Base-by-base conservation (phyloP, 2,113 vertebrate species). In the Plecotus auritus region DNA sequence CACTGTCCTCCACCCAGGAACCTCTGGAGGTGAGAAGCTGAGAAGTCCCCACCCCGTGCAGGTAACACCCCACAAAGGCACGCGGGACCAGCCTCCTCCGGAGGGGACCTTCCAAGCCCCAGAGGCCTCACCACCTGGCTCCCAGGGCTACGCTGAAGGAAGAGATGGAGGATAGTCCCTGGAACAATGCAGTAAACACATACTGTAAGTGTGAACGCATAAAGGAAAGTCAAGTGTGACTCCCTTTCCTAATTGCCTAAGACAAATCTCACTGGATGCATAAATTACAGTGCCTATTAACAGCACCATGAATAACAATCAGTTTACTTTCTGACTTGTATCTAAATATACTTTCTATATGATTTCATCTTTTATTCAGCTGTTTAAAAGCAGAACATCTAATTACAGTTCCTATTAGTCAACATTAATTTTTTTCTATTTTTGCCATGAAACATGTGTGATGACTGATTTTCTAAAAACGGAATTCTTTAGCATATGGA, bases 351-450 rank as follows among this genome's bases (percentile, higher is more conserved):
- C 97, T 98, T 98, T 98, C 98, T 98, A 98, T 98, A 99, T 98
- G 98, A 99, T 98, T 98, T 98, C 98, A 99, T 99, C 98, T 99
- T 98, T 99, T 98, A 98, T 98, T 98, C 98, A 99, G 98, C 98
- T 98, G 97, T 98, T 98, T 98, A 98, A 98, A 98, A 98, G 98
- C 98, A 98, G 98, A 99, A 98, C 97, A 98, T 98, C 98, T 98
- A 98, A 98, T 99, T 98, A 98, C 98, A 98, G 98, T 98, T 98
- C 98, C 97, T 98, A 98, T 98, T 98, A 98, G 97, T 98, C 98
- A 98, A 98, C 98, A 97, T 98, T 98, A 98, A 92, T 95, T 97
- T 98, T 98, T 86, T 94, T 96, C 92, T 89, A 97, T 97, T 56
- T 97, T 98, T 98, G 90, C 96, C 83, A 97, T 49, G 85, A 95